A percentile compares a stretch with the other conserved stretches of the same genome.
These are phyloP conservation scores for Zoroaster sp. DNA, from an alignment of 53 echinoderm and acorn worm genomes.

Conservation along the genomic window DNA sequence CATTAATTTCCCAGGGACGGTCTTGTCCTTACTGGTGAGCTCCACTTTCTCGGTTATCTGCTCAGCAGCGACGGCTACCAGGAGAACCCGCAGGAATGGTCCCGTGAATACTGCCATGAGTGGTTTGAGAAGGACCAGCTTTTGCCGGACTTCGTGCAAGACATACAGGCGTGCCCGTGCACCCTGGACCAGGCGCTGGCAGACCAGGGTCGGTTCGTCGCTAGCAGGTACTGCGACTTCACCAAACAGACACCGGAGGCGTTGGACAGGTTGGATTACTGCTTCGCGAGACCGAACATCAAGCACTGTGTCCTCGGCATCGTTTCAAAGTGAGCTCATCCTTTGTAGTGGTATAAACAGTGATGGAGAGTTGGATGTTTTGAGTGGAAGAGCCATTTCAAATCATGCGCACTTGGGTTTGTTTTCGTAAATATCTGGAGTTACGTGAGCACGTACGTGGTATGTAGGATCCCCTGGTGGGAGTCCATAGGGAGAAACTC, in stretches of 20 bases:
- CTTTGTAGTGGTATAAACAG: no score
- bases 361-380: background rate
- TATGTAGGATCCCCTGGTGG: no score
- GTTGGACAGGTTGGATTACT: background rate
- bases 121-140: slow-evolving; percentile 18
- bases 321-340: background rate
- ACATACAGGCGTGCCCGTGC: slow-evolving; percentile 79
- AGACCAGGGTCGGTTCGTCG: slow-evolving; percentile 71
- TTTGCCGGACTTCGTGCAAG: background rate
- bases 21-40: slow-evolving; percentile 48
- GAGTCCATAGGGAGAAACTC: no score
- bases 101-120: slow-evolving; percentile 48
- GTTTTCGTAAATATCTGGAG: no score
- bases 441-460: no score
- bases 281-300: slow-evolving; percentile 21
- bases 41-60: slow-evolving; percentile 83
- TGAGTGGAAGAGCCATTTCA: no score
- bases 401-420: no score
- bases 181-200: slow-evolving; percentile 75
- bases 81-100: slow-evolving; percentile 60
- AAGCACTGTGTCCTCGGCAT: slow-evolving; percentile 26
- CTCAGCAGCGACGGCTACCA: slow-evolving; percentile 65
- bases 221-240: slow-evolving; percentile 13
- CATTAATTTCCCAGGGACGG: slow-evolving; percentile 49
- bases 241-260: background rate